Percentiles rank a stretch among this genome's conserved stretches.
Evolutionary conservation across 2,888 invertebrate species (phyloP).

Genomic region (Andrena marginata): DNA sequence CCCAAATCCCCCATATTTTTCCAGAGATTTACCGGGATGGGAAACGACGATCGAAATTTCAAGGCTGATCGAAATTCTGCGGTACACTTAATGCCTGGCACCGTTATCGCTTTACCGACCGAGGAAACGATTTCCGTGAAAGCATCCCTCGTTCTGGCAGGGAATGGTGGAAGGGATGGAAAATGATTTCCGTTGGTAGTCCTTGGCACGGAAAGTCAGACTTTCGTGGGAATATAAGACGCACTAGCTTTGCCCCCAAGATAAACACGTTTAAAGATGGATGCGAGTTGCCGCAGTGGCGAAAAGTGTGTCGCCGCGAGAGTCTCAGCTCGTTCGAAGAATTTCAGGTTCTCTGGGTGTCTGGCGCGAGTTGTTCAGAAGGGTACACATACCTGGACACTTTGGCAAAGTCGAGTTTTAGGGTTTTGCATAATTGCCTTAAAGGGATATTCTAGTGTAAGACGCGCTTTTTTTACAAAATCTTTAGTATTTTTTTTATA

Average conservation of each 20-base stretch:
- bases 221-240: conserved; percentile 38
- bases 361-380: neutral
- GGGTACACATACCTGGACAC: neutral
- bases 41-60: conserved; percentile 19
- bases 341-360: neutral
- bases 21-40: neutral
- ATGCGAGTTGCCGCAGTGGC: neutral
- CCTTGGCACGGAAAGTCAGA: conserved; percentile 20
- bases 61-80: conserved; percentile 3
- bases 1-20: conserved; percentile 8
- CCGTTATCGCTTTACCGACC: conserved; percentile 41
- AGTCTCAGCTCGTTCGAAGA: neutral
- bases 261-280: conserved; percentile 37
- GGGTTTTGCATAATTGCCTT: no score
- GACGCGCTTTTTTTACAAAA: no score
- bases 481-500: no score
- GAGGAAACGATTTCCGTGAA: conserved; percentile 54
- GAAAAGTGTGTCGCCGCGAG: neutral
- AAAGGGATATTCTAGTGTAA: no score
- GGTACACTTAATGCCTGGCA: conserved; percentile 27
- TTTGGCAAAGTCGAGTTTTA: neutral
- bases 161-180: conserved; percentile 9
- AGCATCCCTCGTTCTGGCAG: conserved; percentile 16
- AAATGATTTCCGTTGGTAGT: conserved; percentile 47
- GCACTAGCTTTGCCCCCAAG: neutral